Evolutionary conservation across 2,113 vertebrate species (phyloP).

Genomic region (Neoarius graeffei): DNA sequence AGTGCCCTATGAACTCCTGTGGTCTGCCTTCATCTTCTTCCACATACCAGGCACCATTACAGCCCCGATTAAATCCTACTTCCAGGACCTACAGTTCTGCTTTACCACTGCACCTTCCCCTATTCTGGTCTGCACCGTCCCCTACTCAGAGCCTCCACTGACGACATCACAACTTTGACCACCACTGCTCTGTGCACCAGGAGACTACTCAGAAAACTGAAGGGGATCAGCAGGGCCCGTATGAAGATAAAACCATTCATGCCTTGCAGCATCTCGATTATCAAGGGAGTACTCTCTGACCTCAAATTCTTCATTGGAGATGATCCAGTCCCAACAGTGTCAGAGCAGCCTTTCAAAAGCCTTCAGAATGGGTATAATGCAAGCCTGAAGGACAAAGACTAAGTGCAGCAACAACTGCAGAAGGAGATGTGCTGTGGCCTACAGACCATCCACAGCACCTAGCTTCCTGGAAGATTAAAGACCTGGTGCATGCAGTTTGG

Average conservation of each 20-base stretch:
- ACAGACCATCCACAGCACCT: slow-evolving; percentile 6
- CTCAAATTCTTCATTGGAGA: slow-evolving; percentile 11
- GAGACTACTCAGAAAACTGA: background rate
- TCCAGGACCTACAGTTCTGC: too few relatives aligned
- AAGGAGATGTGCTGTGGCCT: background rate
- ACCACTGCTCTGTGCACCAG: too few relatives aligned
- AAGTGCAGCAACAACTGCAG: background rate
- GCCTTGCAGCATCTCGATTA: slow-evolving; percentile 29
- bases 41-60: too few relatives aligned
- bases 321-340: slow-evolving; percentile 27
- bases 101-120: too few relatives aligned
- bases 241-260: slow-evolving; percentile 38
- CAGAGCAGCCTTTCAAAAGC: slow-evolving; percentile 40
- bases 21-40: too few relatives aligned
- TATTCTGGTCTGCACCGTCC: background rate
- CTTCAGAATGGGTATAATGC: slow-evolving; percentile 30
- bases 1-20: too few relatives aligned
- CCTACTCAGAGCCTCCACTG: too few relatives aligned
- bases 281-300: slow-evolving; percentile 1
- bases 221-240: slow-evolving; percentile 19
- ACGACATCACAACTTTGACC: too few relatives aligned
- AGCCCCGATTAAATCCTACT: too few relatives aligned
- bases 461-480: slow-evolving; percentile 28
- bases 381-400: slow-evolving; percentile 34
- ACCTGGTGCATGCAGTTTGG: slow-evolving; percentile 41